phyloP scores from a whole-genome alignment of 2,113 vertebrate species.

The Riparia riparia region DNA sequence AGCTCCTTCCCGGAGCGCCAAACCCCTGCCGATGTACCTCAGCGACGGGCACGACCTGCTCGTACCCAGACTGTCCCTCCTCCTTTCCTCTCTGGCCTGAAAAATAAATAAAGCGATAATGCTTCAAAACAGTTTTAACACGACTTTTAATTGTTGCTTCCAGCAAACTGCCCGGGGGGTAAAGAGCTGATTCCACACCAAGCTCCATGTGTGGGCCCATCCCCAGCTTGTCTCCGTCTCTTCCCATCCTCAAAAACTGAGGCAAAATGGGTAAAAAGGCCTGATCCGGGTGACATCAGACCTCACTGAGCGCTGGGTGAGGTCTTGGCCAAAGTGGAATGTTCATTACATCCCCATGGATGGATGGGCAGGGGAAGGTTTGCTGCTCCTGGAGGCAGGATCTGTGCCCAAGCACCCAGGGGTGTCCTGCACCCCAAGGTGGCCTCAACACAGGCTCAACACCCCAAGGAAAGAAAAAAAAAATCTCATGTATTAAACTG shows the following conservation, averaged over 20 bases:
- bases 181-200: background rate
- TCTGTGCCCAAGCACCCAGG: background rate
- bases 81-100: background rate
- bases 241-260: background rate
- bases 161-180: rapidly evolving
- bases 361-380: background rate
- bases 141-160: background rate
- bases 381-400: background rate
- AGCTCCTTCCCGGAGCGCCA: background rate
- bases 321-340: background rate
- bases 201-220: rapidly evolving
- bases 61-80: background rate
- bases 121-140: background rate
- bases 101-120: background rate
- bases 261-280: background rate
- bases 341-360: rapidly evolving
- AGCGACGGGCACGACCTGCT: background rate
- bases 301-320: rapidly evolving
- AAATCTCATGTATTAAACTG: background rate
- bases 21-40: background rate
- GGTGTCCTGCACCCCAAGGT: background rate
- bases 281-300: background rate
- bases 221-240: background rate
- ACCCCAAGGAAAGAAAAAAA: background rate
- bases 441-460: background rate